Percentiles rank a stretch among this genome's conserved stretches.
phyloP scores from a whole-genome alignment of 2,888 invertebrate genomes.

The Oasisia sp. region DNA sequence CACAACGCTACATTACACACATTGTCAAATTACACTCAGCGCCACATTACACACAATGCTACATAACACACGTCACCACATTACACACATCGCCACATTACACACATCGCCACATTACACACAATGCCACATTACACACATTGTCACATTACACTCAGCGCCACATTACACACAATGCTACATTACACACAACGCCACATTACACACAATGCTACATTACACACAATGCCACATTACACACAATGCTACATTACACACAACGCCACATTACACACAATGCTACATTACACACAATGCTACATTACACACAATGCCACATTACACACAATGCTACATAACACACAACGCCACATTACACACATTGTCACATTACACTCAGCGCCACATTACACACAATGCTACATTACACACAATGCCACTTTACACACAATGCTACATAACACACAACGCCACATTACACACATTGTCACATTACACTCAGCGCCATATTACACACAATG shows the following conservation, averaged over 20 bases:
- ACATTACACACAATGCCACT: not conserved
- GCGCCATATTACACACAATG: not conserved
- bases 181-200: not conserved
- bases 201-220: not conserved
- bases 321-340: not conserved
- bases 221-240: too few relatives aligned
- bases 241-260: not conserved
- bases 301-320: not conserved
- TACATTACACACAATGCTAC: not conserved
- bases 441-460: too few relatives aligned
- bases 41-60: too few relatives aligned
- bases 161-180: too few relatives aligned
- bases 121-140: conserved; percentile 2
- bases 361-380: not conserved
- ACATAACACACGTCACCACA: not conserved
- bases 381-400: not conserved
- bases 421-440: not conserved
- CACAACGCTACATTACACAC: conserved; percentile 5
- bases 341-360: not conserved
- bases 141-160: not conserved
- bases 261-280: not conserved
- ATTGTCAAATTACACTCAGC: not conserved
- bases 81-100: conserved; percentile 19
- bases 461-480: too few relatives aligned
- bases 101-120: not conserved